Evolutionary conservation across 2,888 invertebrate genomes (phyloP).

Genomic region (Augiades crinisus): DNA sequence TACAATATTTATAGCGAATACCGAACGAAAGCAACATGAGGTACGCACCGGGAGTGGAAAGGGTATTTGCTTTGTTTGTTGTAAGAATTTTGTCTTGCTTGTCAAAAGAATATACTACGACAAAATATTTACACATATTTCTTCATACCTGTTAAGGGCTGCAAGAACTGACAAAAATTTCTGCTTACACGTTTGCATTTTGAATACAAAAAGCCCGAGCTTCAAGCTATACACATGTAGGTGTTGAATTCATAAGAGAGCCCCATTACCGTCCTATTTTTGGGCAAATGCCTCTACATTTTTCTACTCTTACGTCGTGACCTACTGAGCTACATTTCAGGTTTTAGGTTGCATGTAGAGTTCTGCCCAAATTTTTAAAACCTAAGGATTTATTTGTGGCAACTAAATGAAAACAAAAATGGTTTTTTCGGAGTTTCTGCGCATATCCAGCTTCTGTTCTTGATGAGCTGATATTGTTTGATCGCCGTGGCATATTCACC

Average conservation of each 20-base stretch:
- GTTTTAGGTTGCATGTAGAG: slow-evolving; percentile 1
- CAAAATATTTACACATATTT: too few relatives aligned
- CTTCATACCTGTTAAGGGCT: too few relatives aligned
- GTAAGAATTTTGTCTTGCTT: too few relatives aligned
- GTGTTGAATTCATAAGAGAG: slow-evolving; percentile 24
- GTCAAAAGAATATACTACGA: too few relatives aligned
- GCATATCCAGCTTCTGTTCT: too few relatives aligned
- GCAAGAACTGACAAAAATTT: not conserved
- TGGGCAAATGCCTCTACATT: slow-evolving; percentile 9
- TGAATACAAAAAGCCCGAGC: slow-evolving; percentile 6
- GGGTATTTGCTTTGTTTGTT: too few relatives aligned
- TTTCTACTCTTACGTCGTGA: slow-evolving; percentile 12
- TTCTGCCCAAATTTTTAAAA: slow-evolving; percentile 16
- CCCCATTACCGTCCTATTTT: slow-evolving; percentile 23
- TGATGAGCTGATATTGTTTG: too few relatives aligned
- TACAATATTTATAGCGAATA: too few relatives aligned
- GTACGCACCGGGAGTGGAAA: too few relatives aligned
- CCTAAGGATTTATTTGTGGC: slow-evolving; percentile 8
- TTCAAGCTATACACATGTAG: not conserved
- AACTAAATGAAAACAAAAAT: not conserved
- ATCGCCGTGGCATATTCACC: too few relatives aligned
- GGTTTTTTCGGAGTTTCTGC: not conserved
- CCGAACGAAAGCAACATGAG: too few relatives aligned
- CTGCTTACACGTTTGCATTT: slow-evolving; percentile 2
- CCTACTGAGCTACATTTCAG: slow-evolving; percentile 17